A percentile compares a stretch with the other conserved stretches of the same genome.
Conservation (phyloP, 2,797 vertebrate genomes). For the Microctenopoma lineatum region DNA sequence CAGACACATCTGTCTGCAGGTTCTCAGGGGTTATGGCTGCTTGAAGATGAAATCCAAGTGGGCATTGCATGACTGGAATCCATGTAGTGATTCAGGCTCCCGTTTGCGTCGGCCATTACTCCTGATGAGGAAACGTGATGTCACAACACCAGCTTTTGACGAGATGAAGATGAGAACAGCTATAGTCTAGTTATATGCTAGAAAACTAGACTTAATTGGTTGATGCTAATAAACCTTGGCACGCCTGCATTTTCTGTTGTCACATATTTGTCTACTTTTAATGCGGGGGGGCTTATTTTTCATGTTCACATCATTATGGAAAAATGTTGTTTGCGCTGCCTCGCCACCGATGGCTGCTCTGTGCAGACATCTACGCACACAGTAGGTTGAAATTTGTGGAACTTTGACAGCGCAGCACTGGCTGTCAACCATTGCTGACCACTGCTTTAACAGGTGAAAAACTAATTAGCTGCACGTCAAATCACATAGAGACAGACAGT, state of each 20-base stretch:
- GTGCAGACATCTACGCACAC: too few species aligned
- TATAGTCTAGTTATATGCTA: background rate
- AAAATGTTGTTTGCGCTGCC: too few species aligned
- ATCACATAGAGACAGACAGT: too few species aligned
- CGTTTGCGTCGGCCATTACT: conserved; percentile 20
- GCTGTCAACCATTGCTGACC: too few species aligned
- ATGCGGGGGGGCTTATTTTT: too few species aligned
- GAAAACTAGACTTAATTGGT: conserved; percentile 15
- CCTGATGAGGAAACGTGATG: conserved; percentile 36
- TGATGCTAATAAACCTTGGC: conserved; percentile 5
- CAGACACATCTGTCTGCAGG: conserved; percentile 57
- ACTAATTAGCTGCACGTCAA: too few species aligned
- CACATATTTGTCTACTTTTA: too few species aligned
- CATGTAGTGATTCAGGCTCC: conserved; percentile 30
- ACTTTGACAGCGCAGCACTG: too few species aligned
- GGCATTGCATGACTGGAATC: conserved; percentile 55
- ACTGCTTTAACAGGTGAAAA: too few species aligned
- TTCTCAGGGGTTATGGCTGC: conserved; percentile 41
- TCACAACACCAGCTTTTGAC: conserved; percentile 18
- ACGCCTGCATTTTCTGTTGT: background rate
- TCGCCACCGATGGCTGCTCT: too few species aligned
- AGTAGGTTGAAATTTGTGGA: too few species aligned
- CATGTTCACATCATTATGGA: too few species aligned
- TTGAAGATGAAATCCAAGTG: conserved; percentile 52
- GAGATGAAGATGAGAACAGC: background rate